Conservation (phyloP, 2,888 invertebrate genomes). For the Hyalella azteca region DNA sequence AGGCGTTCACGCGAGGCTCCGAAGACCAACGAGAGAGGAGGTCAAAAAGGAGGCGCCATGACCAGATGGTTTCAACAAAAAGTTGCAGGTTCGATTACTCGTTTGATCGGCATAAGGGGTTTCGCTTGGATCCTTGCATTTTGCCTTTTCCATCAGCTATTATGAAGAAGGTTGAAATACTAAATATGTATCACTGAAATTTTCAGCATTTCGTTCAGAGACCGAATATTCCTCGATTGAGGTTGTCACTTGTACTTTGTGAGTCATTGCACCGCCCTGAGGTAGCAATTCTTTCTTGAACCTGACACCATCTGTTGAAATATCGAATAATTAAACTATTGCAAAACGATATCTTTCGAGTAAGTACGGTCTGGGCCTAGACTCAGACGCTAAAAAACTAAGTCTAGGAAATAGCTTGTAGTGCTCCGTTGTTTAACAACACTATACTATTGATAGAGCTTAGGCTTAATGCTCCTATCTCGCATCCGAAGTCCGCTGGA, state of each 20-base stretch:
- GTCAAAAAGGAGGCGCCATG: constrained; percentile 2
- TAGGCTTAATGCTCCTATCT: constrained; percentile 29
- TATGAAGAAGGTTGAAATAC: not conserved
- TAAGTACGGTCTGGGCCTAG: constrained; percentile 27
- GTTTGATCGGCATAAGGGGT: constrained; percentile 26
- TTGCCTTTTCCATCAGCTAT: not conserved
- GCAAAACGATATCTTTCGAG: constrained; percentile 17
- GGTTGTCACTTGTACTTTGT: constrained; percentile 31
- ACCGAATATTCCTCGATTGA: not conserved
- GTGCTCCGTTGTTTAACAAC: constrained; percentile 36
- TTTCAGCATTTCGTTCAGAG: constrained; percentile 22
- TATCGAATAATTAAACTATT: constrained; percentile 30
- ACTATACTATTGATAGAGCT: constrained; percentile 33
- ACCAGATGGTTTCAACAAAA: constrained; percentile 25
- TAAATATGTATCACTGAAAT: constrained; percentile 4
- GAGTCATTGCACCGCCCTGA: constrained; percentile 31
- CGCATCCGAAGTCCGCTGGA: constrained; percentile 5
- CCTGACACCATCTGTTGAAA: constrained; percentile 35
- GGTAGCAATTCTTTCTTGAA: constrained; percentile 37
- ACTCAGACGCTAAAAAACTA: constrained; percentile 27
- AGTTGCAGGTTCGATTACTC: constrained; percentile 33
- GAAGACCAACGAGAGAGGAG: constrained; percentile 32
- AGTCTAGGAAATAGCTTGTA: constrained; percentile 25
- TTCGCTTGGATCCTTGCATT: constrained; percentile 15
- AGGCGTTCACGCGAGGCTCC: not conserved